Base-by-base conservation (phyloP, 2,113 vertebrate species). In the Psophia crepitans region DNA sequence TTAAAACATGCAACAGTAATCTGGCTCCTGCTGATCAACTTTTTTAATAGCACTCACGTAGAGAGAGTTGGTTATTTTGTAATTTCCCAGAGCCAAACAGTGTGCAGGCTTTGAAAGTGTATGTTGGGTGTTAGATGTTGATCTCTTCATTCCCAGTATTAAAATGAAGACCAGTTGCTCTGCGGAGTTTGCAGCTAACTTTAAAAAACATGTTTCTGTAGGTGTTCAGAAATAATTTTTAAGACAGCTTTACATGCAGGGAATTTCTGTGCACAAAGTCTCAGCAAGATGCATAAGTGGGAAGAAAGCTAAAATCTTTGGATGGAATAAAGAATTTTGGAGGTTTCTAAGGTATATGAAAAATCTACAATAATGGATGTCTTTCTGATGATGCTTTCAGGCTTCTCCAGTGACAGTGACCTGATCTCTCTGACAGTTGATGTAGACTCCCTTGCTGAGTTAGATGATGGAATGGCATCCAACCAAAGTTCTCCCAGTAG, bases 381-480 rank as follows among this genome's bases (percentile, higher is more conserved):
- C 28, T 75, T 93, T 89, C 69, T 95, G 44, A 43, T 8, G 83
- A 11, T 75, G 26, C 94, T 92, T 96, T 46, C 86, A 99, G 99
- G 99, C 68, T 98, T 98, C 70, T 99, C 99, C 95, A 99, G 99
- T 93, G 99, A 99, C 96, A 99, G 99, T 0, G 99, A 99, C 96
- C 94, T 99, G 97, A 97, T 98, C 85, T 99, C 99, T 83, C 97
- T 99, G 89, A 98, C 98, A 60, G 98, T 99, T 2, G 99, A 99
- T 86, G 97, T 98, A 76, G 99, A 99, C 96, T 99, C 99, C 96
- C 97, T 99, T 82, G 97, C 98, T 1, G 99, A 98, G 80, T 66
- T 99, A 84, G 99, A 99, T 73, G 99, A 99, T 99, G 99, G 99
- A 98, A 99, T 99, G 99, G 99, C 99, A 98, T 99, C 99, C 96